Base-by-base conservation (phyloP, 2,113 vertebrate species). In the Syngnathus floridae region DNA sequence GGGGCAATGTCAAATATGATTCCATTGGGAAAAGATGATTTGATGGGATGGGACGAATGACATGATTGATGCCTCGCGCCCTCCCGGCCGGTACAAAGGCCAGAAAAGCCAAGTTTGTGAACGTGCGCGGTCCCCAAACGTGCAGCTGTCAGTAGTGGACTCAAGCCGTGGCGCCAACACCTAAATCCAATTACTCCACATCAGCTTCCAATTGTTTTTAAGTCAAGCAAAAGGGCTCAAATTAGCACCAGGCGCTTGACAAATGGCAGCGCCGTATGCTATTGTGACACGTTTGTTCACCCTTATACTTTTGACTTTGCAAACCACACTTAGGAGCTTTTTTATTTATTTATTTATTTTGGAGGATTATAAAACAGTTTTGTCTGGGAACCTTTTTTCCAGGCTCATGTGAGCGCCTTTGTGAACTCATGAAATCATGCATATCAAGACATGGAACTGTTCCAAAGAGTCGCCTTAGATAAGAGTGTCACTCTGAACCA, bases 381-480 rank as follows among this genome's bases (percentile, higher is more conserved):
- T 5, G 37, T 57, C 61, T 64, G 37, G 66, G 26, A 67, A 64
- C 37, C 51, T 17, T 57, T 54, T 78, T 19, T 71, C 55, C 41
- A 56, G 54, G 73, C 63, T 81, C 46, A 76, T 67, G 70, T 71
- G 78, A 76, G 70, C 69, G 45, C 38, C 63, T 79, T 66, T 86
- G 58, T 83, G 80, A 86, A 81, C 78, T 65, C 58, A 46, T 80
- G 77, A 83, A 88, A 73, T 71, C 78, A 83, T 79, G 78, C 82
- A 71, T 84, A 67, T 48, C 72, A 37, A 71, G 48, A 75, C 62
- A 17, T 83, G 84, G 83, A 80, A 74, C 59, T 58, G 31, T 78
- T 85, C 83, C 81, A 85, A 73, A 67, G 65, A 26, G 65, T 63
- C 75, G 69, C 48, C 36, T 7, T 17, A 82, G 80, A 83, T 84